phyloP scores from a whole-genome alignment of 2,888 invertebrate genomes.

The Plebejus melissa region DNA sequence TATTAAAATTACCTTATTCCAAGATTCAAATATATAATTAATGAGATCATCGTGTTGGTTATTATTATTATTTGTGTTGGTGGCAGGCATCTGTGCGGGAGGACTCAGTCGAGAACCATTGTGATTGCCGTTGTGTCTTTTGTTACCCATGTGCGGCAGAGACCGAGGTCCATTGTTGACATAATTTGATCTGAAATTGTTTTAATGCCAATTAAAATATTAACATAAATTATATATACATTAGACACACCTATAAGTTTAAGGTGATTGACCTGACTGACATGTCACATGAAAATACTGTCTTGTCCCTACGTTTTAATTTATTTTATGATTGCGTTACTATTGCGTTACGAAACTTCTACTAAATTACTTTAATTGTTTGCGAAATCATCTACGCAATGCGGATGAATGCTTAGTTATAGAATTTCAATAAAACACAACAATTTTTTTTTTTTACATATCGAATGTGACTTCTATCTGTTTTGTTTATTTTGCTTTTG shows the following conservation, averaged over 20 bases:
- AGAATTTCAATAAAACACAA: background rate
- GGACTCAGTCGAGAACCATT: constrained; percentile 60
- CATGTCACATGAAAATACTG: background rate
- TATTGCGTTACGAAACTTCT: background rate
- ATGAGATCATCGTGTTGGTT: constrained; percentile 87
- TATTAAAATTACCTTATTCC: constrained; percentile 79
- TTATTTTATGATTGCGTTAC: background rate
- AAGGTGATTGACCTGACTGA: background rate
- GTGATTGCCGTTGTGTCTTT: constrained; percentile 55
- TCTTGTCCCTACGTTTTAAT: background rate
- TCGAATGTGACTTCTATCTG: background rate
- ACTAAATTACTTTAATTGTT: background rate
- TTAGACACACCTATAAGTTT: background rate
- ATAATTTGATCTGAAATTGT: constrained; percentile 60
- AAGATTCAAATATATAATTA: constrained; percentile 87
- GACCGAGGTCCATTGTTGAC: constrained; percentile 68
- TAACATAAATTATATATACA: background rate
- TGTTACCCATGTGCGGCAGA: constrained; percentile 64
- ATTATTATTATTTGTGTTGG: constrained; percentile 41
- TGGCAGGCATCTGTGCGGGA: constrained; percentile 48
- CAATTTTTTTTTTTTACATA: background rate
- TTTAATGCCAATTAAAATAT: background rate
- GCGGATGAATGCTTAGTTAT: background rate
- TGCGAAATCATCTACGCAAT: background rate
- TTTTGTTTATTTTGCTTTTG: background rate